These are phyloP conservation scores for Dendroctonus valens DNA, from an alignment of 1,140 invertebrate genomes.

Conservation along the genomic window DNA sequence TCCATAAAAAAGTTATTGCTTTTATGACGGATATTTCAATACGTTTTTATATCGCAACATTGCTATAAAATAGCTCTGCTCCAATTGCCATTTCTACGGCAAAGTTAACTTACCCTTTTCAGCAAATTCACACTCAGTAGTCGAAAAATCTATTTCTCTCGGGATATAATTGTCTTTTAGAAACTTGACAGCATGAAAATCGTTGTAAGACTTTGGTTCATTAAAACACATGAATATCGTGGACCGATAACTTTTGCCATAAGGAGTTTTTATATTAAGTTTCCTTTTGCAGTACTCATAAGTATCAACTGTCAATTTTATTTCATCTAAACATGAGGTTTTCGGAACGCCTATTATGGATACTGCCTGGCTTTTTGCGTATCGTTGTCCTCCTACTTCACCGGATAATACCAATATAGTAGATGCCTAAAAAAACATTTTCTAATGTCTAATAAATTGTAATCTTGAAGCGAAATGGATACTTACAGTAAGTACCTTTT, in stretches of 20 bases:
- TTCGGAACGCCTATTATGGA: constrained; percentile 38
- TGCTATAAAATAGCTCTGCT: too few species aligned
- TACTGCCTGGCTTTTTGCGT: constrained; percentile 41
- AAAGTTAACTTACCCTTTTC: constrained; percentile 1
- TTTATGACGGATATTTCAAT: too few species aligned
- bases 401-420: constrained; percentile 46
- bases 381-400: constrained; percentile 38
- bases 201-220: constrained; percentile 3
- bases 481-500: constrained; percentile 20
- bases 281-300: constrained; percentile 5
- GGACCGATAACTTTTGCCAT: constrained; percentile 15
- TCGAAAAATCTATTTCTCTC: constrained; percentile 7
- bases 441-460: not conserved
- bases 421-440: constrained; percentile 24
- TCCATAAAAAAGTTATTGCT: too few species aligned
- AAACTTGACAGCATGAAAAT: constrained; percentile 3
- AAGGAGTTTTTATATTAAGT: constrained; percentile 12
- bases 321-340: constrained; percentile 3
- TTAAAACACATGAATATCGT: constrained; percentile 16
- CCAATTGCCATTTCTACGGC: too few species aligned
- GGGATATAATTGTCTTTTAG: constrained; percentile 8
- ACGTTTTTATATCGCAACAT: too few species aligned
- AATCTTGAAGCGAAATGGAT: not conserved
- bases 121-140: constrained; percentile 14
- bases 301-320: constrained; percentile 12